Conservation (phyloP, 1,140 invertebrate genomes). For the Bursaphelenchus mucronatus region DNA sequence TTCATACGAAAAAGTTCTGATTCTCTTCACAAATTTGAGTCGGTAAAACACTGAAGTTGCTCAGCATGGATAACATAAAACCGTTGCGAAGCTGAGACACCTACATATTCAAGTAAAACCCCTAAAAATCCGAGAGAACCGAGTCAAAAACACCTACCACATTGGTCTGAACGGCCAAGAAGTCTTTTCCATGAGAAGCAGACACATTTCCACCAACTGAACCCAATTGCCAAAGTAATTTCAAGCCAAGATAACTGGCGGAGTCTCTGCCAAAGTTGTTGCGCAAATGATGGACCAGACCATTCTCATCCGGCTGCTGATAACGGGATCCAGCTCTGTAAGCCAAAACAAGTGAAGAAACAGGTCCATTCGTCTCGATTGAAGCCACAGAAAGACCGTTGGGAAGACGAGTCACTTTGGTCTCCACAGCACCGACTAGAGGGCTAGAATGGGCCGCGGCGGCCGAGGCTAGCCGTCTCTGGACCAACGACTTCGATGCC, state of each 20-base stretch:
- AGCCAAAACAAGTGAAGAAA: slow-evolving; percentile 54
- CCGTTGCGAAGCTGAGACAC: background rate
- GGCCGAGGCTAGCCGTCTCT: slow-evolving; percentile 8
- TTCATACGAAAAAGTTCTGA: no score
- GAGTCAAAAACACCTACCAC: slow-evolving; percentile 37
- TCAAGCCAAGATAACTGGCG: slow-evolving; percentile 48
- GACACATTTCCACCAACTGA: slow-evolving; percentile 33
- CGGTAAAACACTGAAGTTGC: no score
- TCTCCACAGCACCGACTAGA: slow-evolving; percentile 31
- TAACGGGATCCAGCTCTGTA: slow-evolving; percentile 56
- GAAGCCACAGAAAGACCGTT: slow-evolving; percentile 53
- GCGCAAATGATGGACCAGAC: slow-evolving; percentile 51
- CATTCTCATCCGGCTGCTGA: slow-evolving; percentile 52
- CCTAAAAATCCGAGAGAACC: slow-evolving; percentile 16
- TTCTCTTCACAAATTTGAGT: no score
- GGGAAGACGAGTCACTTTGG: slow-evolving; percentile 47
- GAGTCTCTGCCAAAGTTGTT: slow-evolving; percentile 53
- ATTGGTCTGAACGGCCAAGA: slow-evolving; percentile 43
- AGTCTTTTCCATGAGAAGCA: slow-evolving; percentile 43
- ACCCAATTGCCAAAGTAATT: slow-evolving; percentile 54
- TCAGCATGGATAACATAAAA: no score
- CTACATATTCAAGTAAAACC: background rate
- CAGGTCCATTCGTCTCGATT: slow-evolving; percentile 45
- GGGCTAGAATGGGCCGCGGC: slow-evolving; percentile 18
- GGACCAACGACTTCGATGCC: background rate